A percentile compares a stretch with the other conserved stretches of the same genome.
Conservation (phyloP, 2,888 invertebrate genomes). For the Epistrophe grossulariae region DNA sequence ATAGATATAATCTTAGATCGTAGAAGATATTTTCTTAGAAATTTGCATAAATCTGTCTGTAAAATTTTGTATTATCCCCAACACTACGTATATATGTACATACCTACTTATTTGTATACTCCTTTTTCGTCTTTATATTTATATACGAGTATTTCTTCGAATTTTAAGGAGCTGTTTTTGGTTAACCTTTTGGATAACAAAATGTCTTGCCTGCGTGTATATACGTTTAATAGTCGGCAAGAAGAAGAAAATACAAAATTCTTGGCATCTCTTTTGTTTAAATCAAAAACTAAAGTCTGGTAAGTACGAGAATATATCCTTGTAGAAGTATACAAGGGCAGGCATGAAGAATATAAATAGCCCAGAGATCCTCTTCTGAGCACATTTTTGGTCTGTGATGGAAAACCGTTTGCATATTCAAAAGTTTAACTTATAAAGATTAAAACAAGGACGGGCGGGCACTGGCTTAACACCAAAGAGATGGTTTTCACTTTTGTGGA, state of each 20-base stretch:
- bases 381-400: background rate
- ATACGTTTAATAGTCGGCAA: background rate
- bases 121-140: background rate
- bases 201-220: background rate
- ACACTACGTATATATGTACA: background rate
- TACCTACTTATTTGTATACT: background rate
- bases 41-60: conserved; percentile 15
- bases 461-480: conserved; percentile 7
- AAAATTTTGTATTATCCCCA: conserved; percentile 5
- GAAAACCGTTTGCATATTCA: background rate
- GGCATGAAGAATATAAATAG: conserved; percentile 4
- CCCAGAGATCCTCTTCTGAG: background rate
- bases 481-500: conserved; percentile 9
- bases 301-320: background rate
- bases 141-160: background rate
- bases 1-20: conserved; percentile 6
- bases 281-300: background rate
- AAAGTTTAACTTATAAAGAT: conserved; percentile 12
- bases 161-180: conserved; percentile 1
- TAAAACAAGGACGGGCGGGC: background rate
- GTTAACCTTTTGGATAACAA: conserved; percentile 19
- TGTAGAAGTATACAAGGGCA: background rate
- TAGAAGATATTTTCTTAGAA: conserved; percentile 2
- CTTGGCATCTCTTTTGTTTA: background rate
- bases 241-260: conserved; percentile 7